A percentile compares a stretch with the other conserved stretches of the same genome.
These are phyloP conservation scores for Oeneis ivallda DNA, from an alignment of 2,888 invertebrate genomes.

Conservation along the genomic window DNA sequence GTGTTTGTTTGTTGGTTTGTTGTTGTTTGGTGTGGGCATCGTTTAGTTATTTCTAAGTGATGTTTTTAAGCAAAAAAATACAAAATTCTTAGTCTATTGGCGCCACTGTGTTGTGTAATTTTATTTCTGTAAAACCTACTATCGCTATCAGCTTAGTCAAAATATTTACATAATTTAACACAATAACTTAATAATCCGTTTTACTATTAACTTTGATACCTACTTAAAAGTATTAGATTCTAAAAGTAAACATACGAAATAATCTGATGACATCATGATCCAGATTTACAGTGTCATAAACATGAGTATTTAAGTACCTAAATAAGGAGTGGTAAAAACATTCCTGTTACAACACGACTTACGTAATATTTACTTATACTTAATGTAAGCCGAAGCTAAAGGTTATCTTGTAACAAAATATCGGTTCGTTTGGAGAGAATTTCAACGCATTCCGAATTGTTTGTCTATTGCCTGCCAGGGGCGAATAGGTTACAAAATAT, in stretches of 20 bases:
- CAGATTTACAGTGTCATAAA: constrained; percentile 24
- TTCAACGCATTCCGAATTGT: constrained; percentile 13
- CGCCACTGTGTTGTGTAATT: not conserved
- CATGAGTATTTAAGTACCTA: constrained; percentile 22
- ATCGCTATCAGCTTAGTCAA: not conserved
- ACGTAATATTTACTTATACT: constrained; percentile 17
- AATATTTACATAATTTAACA: constrained; percentile 8
- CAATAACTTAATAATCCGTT: constrained; percentile 18
- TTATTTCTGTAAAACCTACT: not conserved
- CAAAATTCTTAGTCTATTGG: not conserved
- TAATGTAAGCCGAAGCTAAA: constrained; percentile 17
- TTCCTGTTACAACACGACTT: constrained; percentile 10
- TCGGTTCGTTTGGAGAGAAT: constrained; percentile 13
- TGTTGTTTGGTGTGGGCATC: no score
- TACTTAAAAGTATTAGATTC: constrained; percentile 1
- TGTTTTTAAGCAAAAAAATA: no score
- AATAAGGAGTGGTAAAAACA: constrained; percentile 24
- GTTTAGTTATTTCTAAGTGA: no score
- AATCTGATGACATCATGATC: constrained; percentile 15
- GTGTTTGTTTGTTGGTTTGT: no score
- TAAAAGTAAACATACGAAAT: constrained; percentile 17
- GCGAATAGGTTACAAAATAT: constrained; percentile 6
- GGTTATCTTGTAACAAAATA: constrained; percentile 27
- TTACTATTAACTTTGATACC: constrained; percentile 5
- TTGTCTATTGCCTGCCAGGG: not conserved